These are phyloP conservation scores for Triplophysa rosa DNA, from an alignment of 2,113 vertebrate genomes.

Conservation along the genomic window DNA sequence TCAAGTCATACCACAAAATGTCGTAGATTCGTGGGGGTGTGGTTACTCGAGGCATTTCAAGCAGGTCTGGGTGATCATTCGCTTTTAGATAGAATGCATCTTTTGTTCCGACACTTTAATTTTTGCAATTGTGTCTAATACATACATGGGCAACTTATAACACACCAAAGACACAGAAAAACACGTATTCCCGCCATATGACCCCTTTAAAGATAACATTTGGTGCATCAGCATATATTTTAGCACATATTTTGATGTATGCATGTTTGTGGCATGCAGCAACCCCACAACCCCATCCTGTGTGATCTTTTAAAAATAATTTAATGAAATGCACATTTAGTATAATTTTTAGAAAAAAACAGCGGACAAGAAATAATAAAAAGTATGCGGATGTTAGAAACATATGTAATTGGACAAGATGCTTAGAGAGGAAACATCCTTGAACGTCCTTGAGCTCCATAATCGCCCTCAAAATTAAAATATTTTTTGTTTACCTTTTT, in stretches of 20 bases:
- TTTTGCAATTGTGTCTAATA: too few species aligned
- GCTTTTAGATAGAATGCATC: too few species aligned
- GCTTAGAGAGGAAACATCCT: constrained; percentile 67
- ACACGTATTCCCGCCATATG: too few species aligned
- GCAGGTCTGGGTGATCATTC: too few species aligned
- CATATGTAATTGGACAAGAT: constrained; percentile 68
- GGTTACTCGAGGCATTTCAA: too few species aligned
- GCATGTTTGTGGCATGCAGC: constrained; percentile 37
- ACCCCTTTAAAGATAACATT: too few species aligned
- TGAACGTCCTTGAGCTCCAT: constrained; percentile 71
- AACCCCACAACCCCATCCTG: constrained; percentile 8
- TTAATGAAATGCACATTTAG: constrained; percentile 69
- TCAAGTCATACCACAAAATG: too few species aligned
- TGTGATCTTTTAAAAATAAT: constrained; percentile 57
- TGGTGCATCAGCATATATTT: constrained; percentile 47
- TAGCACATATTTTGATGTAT: constrained; percentile 46
- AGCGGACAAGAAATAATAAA: constrained; percentile 49
- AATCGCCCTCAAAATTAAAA: constrained; percentile 69
- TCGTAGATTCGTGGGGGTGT: too few species aligned
- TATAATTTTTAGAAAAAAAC: constrained; percentile 63
- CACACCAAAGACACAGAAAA: too few species aligned
- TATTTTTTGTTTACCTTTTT: constrained; percentile 64
- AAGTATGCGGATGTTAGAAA: constrained; percentile 61
- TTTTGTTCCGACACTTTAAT: too few species aligned
- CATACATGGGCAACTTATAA: too few species aligned